Base-by-base conservation (phyloP, 2,888 invertebrate species). In the Imbricaverruca yamaguchii region DNA sequence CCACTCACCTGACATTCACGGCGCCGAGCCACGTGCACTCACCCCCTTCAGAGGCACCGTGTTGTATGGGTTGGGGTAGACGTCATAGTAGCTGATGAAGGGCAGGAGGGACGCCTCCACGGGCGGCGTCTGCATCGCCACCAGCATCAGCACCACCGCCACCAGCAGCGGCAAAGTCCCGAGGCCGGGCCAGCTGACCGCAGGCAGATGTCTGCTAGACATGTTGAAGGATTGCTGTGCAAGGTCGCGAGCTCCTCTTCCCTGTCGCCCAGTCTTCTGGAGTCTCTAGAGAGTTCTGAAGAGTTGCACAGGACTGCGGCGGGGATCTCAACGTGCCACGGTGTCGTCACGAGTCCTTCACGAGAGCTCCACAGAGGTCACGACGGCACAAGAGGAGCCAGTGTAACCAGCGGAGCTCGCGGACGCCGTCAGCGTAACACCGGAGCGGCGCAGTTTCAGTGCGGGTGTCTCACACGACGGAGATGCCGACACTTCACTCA, bases 31-130 rank as follows among this genome's bases (percentile, higher is more conserved):
- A 13, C 1, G 15, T 59, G 7, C 59, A 59, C 59, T 59, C 59
- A 59, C 59, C 59, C 59, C 59, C 15, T 15, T 59, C 11, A 59
- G 59, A 13, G 59, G 59, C 15, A 59, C 15, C 59, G 59, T 59
- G 59, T 15, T 59, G 65, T 23, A 74, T 10, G 74, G 74, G 53
- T 74, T 53, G 8, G 74, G 74, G 21, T 18, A 53, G 18, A 74
- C 53, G 74, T 74, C 74, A 18, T 74, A 74, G 74, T 74, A 74
- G 53, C 74, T 53, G 74, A 74, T 74, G 74, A 74, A 74, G 1
- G 74, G 74, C 15, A 74, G 74, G 8, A 18, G 9, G 18, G 18
- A 18, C 4, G 74, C 74, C 15, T 53, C 53, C 18, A 8, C 74
- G 18, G 53, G 15, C 74, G 74, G 74, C 65, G 15, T 4, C 25